Conservation (phyloP, 2,797 vertebrate genomes). For the Mormyrus proboscirostris region DNA sequence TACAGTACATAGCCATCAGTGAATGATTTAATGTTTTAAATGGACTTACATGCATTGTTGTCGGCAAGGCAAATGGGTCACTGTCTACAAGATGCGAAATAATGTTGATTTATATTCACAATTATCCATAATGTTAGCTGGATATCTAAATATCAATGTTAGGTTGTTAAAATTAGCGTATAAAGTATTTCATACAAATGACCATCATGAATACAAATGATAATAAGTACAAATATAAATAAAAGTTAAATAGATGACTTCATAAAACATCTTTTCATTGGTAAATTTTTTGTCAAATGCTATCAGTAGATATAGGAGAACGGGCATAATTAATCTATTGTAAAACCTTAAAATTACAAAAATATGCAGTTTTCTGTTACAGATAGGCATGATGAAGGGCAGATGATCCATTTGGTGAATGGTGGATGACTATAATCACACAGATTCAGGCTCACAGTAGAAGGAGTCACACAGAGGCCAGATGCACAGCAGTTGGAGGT, state of each 20-base stretch:
- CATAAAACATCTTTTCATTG: background rate
- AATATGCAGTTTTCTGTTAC: background rate
- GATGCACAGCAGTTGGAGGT: background rate
- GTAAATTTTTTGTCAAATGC: background rate
- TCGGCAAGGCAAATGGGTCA: background rate
- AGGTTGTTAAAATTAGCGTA: background rate
- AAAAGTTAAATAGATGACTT: background rate
- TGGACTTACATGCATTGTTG: background rate
- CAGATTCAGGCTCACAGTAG: background rate
- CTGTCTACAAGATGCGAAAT: background rate
- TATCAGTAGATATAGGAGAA: background rate
- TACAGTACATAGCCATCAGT: background rate
- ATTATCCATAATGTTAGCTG: background rate
- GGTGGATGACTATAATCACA: background rate
- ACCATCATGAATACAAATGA: background rate
- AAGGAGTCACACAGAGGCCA: background rate
- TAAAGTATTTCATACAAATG: background rate
- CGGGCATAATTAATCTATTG: background rate
- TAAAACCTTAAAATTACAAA: background rate
- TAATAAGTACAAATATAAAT: background rate
- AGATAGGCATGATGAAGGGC: background rate
- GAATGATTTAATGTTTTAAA: background rate
- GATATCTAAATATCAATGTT: background rate
- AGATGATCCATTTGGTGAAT: background rate
- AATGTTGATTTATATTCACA: background rate